Base-by-base conservation (phyloP, 1,140 invertebrate genomes). In the Branchinecta lynchi region DNA sequence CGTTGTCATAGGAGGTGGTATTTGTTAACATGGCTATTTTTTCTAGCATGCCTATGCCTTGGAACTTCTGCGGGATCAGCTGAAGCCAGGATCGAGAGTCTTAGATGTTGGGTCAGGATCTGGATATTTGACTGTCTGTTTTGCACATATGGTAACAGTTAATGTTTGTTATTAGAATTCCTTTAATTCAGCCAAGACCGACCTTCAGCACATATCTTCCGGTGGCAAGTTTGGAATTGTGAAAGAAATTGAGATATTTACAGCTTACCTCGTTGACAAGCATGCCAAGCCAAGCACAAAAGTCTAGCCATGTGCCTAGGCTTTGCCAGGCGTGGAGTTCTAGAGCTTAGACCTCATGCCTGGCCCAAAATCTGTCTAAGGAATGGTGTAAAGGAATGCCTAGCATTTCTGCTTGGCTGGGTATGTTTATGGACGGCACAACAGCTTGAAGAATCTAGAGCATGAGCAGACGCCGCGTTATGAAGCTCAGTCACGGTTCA, bases 51-150 rank as follows among this genome's bases (percentile, higher is more conserved):
- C 93, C 12, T 88, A 94, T 83, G 94, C 93, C 66, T 81, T 98
- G 74, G 93, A 98, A 82, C 81, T 88, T 66, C 80, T 98, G 70
- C 86, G 87, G 75, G 87, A 90, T 73, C 89, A 96, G 74, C 78
- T 98, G 65, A 79, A 82, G 65, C 84, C 86, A 74, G 92, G 93
- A 66, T 85, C 84, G 45, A 86, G 81, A 77, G 92, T 90, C 17
- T 80, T 98, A 66, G 96, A 98, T 83, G 92, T 98, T 70, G 95
- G 95, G 9, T 96, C 91, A 73, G 95, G 95, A 20, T 94, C 90
- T 76, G 94, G 94, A 7, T 97, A 96, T 78, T 83, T 98, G 12
- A 96, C 93, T 45, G 88, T 90, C n/a, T 97, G 93, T 76, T 94
- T 98, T 87, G 89, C 88, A 44, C 77, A 87, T 0, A 90, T 96